A percentile compares a stretch with the other conserved stretches of the same genome.
These are phyloP conservation scores for Periophthalmodon schlosseri DNA, from an alignment of 2,113 vertebrate species.

Conservation along the genomic window DNA sequence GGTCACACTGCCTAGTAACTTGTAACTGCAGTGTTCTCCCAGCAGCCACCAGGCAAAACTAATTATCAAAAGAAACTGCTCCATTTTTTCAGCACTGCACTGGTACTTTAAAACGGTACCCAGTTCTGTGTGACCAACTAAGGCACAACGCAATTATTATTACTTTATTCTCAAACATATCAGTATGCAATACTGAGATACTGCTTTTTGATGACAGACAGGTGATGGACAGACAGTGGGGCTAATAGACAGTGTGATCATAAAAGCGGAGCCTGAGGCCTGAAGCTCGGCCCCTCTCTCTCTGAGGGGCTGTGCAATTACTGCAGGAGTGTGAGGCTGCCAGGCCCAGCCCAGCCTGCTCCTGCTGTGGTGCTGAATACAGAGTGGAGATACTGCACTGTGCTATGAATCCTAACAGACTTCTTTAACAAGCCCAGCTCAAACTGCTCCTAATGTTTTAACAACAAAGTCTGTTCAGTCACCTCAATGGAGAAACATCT, in stretches of 20 bases:
- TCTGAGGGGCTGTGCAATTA: slow-evolving; percentile 32
- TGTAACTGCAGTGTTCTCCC: no score
- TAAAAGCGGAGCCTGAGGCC: slow-evolving; percentile 19
- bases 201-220: not conserved
- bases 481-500: not conserved
- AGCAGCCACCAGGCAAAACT: no score
- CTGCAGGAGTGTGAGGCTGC: slow-evolving; percentile 34
- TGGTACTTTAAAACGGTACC: no score
- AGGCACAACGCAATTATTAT: no score
- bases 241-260: slow-evolving; percentile 14
- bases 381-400: slow-evolving; percentile 27
- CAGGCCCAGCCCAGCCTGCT: slow-evolving; percentile 34
- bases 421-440: slow-evolving; percentile 15
- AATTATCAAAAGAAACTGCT: no score
- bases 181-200: not conserved
- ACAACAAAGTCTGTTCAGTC: not conserved
- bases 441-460: slow-evolving; percentile 7
- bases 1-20: no score
- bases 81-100: no score
- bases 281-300: slow-evolving; percentile 15
- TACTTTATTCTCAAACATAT: no score
- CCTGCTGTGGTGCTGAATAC: slow-evolving; percentile 47
- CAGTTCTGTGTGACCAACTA: no score
- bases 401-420: slow-evolving; percentile 43
- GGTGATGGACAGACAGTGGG: slow-evolving; percentile 13